Conservation (phyloP, 2,888 invertebrate species). For the Parascotia fuliginaria region DNA sequence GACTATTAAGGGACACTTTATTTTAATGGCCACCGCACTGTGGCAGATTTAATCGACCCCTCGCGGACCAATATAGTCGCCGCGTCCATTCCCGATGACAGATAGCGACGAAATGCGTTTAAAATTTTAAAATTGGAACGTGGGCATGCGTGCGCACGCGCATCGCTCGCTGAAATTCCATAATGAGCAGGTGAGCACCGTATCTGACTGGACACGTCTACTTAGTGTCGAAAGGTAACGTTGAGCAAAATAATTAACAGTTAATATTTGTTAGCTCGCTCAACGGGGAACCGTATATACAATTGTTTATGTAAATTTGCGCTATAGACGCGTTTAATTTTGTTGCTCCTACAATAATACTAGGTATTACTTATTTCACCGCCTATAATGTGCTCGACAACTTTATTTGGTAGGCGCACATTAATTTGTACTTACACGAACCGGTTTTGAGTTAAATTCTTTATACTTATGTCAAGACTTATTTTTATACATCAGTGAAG, state of each 20-base stretch:
- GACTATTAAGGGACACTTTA: conserved; percentile 71
- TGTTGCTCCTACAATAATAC: conserved; percentile 31
- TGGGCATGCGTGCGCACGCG: conserved; percentile 65
- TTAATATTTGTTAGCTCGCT: conserved; percentile 54
- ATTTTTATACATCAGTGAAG: conserved; percentile 19
- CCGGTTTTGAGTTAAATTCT: conserved; percentile 6
- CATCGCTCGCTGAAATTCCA: conserved; percentile 57
- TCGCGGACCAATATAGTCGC: conserved; percentile 52
- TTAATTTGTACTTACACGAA: conserved; percentile 9
- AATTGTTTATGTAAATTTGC: conserved; percentile 46
- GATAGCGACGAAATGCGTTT: conserved; percentile 77
- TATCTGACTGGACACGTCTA: conserved; percentile 67
- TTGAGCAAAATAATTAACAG: conserved; percentile 65
- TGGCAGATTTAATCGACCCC: conserved; percentile 74
- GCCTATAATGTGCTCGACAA: conserved; percentile 17
- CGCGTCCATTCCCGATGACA: conserved; percentile 76
- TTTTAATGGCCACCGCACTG: conserved; percentile 73
- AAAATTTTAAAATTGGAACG: conserved; percentile 67
- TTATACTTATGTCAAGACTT: conserved; percentile 19
- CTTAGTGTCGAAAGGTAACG: conserved; percentile 64
- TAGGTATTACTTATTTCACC: conserved; percentile 25
- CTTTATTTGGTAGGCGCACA: conserved; percentile 27
- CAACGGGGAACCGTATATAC: conserved; percentile 38
- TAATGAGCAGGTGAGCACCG: conserved; percentile 76
- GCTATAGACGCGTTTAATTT: conserved; percentile 30